Conservation (phyloP, 2,888 invertebrate species). For the Drosophila subquinaria region DNA sequence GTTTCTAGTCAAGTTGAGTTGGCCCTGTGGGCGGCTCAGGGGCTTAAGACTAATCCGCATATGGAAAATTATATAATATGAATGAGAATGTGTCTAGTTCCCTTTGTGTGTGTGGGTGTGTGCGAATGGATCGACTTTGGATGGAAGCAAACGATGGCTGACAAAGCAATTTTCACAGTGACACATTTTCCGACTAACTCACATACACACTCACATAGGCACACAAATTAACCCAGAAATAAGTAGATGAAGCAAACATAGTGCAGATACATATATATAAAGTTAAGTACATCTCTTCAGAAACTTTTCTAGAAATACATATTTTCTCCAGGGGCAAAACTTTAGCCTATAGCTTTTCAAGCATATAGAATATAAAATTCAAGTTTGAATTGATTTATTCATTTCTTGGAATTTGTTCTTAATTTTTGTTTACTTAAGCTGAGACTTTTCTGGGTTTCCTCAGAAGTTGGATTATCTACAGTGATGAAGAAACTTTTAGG, state of each 20-base stretch:
- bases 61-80: conserved; percentile 79
- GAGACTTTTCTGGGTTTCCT: no score
- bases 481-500: no score
- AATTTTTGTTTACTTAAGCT: not conserved
- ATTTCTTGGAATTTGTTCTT: not conserved
- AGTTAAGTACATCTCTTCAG: not conserved
- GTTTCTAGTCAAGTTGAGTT: conserved; percentile 42
- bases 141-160: conserved; percentile 50
- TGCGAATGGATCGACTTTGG: conserved; percentile 35
- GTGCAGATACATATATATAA: not conserved
- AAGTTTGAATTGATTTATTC: not conserved
- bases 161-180: conserved; percentile 66
- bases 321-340: not conserved
- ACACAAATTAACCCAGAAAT: conserved; percentile 5
- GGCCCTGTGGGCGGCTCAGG: conserved; percentile 52
- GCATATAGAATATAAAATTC: not conserved
- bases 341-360: not conserved
- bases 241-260: not conserved
- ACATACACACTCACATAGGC: not conserved
- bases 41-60: conserved; percentile 73
- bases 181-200: conserved; percentile 56
- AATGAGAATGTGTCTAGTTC: conserved; percentile 36
- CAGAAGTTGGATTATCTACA: no score
- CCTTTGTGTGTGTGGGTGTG: conserved; percentile 8
- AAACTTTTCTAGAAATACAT: not conserved